A percentile compares a stretch with the other conserved stretches of the same genome.
These are phyloP conservation scores for Nymphalis urticae DNA, from an alignment of 2,888 invertebrate species.

Conservation along the genomic window DNA sequence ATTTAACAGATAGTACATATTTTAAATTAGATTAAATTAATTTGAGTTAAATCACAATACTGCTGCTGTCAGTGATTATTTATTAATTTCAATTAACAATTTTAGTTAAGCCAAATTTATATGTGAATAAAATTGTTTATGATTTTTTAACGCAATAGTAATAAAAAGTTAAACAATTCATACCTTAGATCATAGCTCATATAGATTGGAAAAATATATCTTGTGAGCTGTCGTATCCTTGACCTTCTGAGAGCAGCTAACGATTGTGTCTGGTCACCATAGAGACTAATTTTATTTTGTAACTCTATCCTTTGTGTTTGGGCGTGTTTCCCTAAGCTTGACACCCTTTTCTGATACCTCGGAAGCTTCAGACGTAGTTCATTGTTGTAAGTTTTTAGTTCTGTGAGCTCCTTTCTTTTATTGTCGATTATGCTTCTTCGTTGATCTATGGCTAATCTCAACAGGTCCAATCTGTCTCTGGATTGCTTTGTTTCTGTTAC, in stretches of 20 bases:
- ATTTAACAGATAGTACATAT: too few species aligned
- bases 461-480: slow-evolving; percentile 66
- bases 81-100: too few species aligned
- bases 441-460: slow-evolving; percentile 72
- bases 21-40: too few species aligned
- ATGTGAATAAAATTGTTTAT: too few species aligned
- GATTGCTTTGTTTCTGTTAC: slow-evolving; percentile 69
- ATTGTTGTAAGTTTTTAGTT: slow-evolving; percentile 59
- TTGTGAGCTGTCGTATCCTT: slow-evolving; percentile 68
- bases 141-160: not conserved
- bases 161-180: slow-evolving; percentile 19
- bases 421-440: slow-evolving; percentile 61
- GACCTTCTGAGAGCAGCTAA: slow-evolving; percentile 66
- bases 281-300: slow-evolving; percentile 56
- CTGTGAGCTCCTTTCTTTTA: slow-evolving; percentile 55
- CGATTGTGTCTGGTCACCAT: slow-evolving; percentile 58
- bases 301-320: slow-evolving; percentile 61
- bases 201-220: slow-evolving; percentile 77
- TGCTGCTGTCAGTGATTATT: too few species aligned
- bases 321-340: slow-evolving; percentile 61
- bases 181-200: slow-evolving; percentile 73
- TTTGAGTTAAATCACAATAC: too few species aligned
- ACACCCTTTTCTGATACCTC: slow-evolving; percentile 70
- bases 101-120: too few species aligned
- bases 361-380: slow-evolving; percentile 67